Evolutionary conservation across 2,888 invertebrate species (phyloP), one percentile per base, ranked within the genome.

Genomic region (Stenurella melanura): DNA sequence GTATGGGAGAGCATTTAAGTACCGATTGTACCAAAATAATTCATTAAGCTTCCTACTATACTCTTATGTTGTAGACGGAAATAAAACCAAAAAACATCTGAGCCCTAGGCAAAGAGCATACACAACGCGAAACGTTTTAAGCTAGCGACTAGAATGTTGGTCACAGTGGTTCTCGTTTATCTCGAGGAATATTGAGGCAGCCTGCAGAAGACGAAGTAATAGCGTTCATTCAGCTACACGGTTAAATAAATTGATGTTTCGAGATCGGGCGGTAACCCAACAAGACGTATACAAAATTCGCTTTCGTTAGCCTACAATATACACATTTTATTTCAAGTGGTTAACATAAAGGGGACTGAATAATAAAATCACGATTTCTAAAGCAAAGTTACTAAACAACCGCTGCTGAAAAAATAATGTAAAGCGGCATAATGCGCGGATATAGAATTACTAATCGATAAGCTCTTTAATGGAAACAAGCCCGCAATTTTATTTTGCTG

Each of bases 171-270:
- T 81, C 76, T 71, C 77, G 69, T 75, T 81, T 63, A 71, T 74
- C 73, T 77, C 61, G 50, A 54, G 56, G 73, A 73, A 80, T 78
- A 80, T 78, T 73, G 76, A 66, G 73, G 76, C 73, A 78, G 76
- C 54, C 64, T 78, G 77, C 73, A 75, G 78, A 77, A 76, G 77
- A 79, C 81, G 79, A 78, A 73, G 79, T 81, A 81, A 81, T 80
- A 70, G 79, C 79, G 71, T 71, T 70, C 79, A 76, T 81, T 75
- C 77, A 77, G 73, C 77, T 54, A 73, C 70, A 72, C 78, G 75
- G 67, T 30, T 71, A 79, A 66, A 76, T 79, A 78, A 81, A 81
- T 79, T 79, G 79, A 78, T 78, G 81, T 78, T 79, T 66, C 56
- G 19, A 61, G 75, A 79, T 75, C 67, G 76, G 71, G 75, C 71